Percentiles rank a stretch among this genome's conserved stretches.
These are phyloP conservation scores for Leptonema lineaticorne DNA, from an alignment of 1,140 invertebrate species.

Conservation along the genomic window DNA sequence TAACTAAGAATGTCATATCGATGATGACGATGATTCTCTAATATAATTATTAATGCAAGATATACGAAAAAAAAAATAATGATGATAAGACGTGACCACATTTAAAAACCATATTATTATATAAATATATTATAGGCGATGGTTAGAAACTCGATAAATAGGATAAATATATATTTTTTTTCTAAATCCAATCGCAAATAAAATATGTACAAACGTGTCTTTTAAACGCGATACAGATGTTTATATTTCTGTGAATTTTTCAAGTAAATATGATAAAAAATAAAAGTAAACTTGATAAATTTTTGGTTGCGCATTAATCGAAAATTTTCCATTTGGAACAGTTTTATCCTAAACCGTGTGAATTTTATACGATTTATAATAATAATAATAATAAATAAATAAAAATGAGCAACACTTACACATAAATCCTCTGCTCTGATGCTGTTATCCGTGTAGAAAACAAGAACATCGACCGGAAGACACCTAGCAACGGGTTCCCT, in stretches of 20 bases:
- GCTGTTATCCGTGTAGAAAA: constrained; percentile 91
- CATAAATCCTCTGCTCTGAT: constrained; percentile 79
- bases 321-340: too few species aligned
- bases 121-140: neutral
- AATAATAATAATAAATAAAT: too few species aligned
- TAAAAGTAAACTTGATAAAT: neutral
- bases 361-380: too few species aligned
- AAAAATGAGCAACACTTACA: constrained; percentile 64
- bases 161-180: neutral
- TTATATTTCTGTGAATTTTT: neutral
- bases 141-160: neutral
- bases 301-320: too few species aligned
- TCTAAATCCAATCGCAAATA: neutral
- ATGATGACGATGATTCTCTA: too few species aligned
- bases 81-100: too few species aligned
- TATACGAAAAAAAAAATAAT: too few species aligned
- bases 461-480: constrained; percentile 76
- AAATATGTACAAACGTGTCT: neutral
- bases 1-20: neutral
- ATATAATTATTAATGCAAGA: too few species aligned
- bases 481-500: constrained; percentile 73
- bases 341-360: too few species aligned
- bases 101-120: neutral
- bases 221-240: neutral
- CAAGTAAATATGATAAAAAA: constrained; percentile 1